Conservation (phyloP, 2,113 vertebrate genomes). For the Otis tarda region DNA sequence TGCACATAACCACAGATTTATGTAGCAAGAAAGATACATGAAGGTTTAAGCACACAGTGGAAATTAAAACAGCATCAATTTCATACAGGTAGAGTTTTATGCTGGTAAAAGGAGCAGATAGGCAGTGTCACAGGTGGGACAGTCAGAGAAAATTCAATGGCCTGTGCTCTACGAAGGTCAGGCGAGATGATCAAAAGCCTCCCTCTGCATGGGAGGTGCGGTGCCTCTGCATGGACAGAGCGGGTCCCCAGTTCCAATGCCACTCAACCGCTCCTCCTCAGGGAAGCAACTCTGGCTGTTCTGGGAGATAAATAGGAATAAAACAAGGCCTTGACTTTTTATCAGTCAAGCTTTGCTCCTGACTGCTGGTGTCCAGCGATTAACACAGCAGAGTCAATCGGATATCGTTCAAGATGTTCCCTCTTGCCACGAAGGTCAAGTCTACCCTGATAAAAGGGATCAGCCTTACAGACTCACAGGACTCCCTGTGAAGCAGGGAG, state of each 20-base stretch:
- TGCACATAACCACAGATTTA: constrained; percentile 1
- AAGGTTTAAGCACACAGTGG: not conserved
- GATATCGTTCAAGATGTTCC: not conserved
- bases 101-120: not conserved
- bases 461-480: not conserved
- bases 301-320: not conserved
- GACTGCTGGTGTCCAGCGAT: not conserved
- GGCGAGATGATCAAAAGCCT: not conserved
- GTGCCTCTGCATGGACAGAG: not conserved
- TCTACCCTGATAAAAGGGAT: not conserved
- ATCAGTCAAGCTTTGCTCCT: not conserved
- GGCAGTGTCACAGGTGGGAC: not conserved
- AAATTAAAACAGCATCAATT: constrained; percentile 20
- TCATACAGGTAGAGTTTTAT: not conserved
- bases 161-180: not conserved
- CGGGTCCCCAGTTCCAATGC: not conserved
- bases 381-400: not conserved
- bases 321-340: not conserved
- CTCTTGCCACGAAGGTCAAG: not conserved
- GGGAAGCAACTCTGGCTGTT: not conserved
- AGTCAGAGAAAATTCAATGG: not conserved
- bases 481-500: not conserved
- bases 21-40: not conserved
- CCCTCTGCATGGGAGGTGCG: no score
- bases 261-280: accelerated